Evolutionary conservation across 1,140 invertebrate species (phyloP).

Genomic region (Pteromalus puparum): DNA sequence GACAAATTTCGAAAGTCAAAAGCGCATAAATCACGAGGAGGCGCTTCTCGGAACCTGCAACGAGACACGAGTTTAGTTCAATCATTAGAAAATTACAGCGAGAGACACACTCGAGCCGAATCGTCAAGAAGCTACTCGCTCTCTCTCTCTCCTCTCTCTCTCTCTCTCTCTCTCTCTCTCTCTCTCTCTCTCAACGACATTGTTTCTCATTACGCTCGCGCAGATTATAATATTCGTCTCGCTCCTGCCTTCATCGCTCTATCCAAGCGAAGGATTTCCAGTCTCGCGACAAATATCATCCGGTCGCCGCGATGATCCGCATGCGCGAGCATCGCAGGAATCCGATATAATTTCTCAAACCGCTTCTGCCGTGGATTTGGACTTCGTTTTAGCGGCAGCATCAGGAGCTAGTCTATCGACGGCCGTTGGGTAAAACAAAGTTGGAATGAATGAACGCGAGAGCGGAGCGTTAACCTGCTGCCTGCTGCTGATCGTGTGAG

Average conservation of each 20-base stretch:
- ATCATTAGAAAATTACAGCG: constrained; percentile 13
- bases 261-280: constrained; percentile 3
- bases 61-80: background rate
- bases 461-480: background rate
- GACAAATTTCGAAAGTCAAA: background rate
- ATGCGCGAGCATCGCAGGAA: constrained; percentile 14
- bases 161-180: too few species aligned
- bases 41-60: background rate
- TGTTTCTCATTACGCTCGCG: background rate
- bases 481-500: too few species aligned
- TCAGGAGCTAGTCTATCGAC: background rate
- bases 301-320: background rate
- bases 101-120: background rate
- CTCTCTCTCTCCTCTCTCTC: too few species aligned
- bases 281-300: constrained; percentile 21
- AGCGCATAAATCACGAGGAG: background rate
- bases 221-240: background rate
- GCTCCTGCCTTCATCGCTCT: background rate
- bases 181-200: background rate
- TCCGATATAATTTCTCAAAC: constrained; percentile 37
- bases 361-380: constrained; percentile 56
- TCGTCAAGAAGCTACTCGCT: background rate
- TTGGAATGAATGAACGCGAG: constrained; percentile 17
- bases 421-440: background rate
- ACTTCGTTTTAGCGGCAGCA: constrained; percentile 56